A percentile compares a stretch with the other conserved stretches of the same genome.
Conservation (phyloP, 2,113 vertebrate genomes). For the Ammospiza caudacuta region DNA sequence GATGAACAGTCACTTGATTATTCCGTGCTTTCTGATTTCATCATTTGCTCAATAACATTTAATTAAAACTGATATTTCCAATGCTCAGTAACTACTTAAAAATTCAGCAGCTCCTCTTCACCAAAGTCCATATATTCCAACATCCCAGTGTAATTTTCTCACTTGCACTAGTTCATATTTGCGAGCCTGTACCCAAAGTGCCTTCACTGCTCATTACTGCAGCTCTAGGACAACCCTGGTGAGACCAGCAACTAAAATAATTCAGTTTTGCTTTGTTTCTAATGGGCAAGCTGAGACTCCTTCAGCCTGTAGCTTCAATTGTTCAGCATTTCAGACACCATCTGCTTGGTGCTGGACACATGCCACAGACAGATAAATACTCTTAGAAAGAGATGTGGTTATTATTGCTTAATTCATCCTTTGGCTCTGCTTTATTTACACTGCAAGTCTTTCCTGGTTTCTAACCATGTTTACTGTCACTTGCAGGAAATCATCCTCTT, state of each 20-base stretch:
- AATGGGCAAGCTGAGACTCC: neutral
- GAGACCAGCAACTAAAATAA: neutral
- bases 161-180: neutral
- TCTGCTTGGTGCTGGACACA: conserved; percentile 22
- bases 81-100: neutral
- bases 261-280: neutral
- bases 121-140: neutral
- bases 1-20: neutral
- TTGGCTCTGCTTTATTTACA: neutral
- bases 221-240: neutral
- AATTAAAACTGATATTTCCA: neutral
- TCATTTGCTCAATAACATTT: neutral
- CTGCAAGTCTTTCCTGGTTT: neutral
- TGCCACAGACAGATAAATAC: neutral
- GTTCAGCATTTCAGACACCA: conserved; percentile 14
- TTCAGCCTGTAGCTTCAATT: neutral
- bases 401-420: neutral
- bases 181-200: neutral
- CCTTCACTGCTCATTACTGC: neutral
- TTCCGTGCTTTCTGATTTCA: neutral
- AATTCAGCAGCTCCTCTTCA: neutral
- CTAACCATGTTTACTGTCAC: neutral
- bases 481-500: neutral
- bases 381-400: neutral
- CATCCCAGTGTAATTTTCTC: fast-evolving